Base-by-base conservation (phyloP, 2,888 invertebrate species). In the Malachius bipustulatus region DNA sequence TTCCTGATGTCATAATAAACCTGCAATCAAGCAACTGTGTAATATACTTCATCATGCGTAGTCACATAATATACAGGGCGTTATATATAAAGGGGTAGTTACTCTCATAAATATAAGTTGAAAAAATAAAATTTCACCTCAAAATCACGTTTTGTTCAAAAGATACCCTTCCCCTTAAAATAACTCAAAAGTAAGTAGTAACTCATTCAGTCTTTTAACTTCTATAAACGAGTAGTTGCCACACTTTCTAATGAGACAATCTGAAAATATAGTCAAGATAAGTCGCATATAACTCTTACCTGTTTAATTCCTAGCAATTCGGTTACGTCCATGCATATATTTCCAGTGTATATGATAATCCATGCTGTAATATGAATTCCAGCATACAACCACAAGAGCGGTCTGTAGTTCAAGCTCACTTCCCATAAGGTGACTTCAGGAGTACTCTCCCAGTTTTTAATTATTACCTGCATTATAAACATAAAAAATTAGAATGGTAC, bases 281-380 rank as follows among this genome's bases (percentile, higher is more conserved):
- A 33, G n/a, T n/a, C n/a, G n/a, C n/a, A n/a, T n/a, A n/a, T n/a
- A n/a, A n/a, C n/a, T n/a, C n/a, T n/a, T 47, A 65, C 65, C 55
- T 76, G 76, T 50, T 75, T 76, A 3, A 75, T 52, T 3, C 76
- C 76, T 14, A 70, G 47, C 3, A 76, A 52, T 49, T 76, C 75
- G 1, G 69, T 65, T 13, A 74, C 60, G 50, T 76, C 76, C 67
- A 75, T 70, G 48, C 73, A 70, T 29, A 75, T 57, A 44, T 70
- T 69, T 4, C 74, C 75, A 13, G 71, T 66, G 47, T 71, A 75
- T 39, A 76, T 70, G 3, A 73, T 51, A 14, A 62, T 51, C 76
- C 76, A 76, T 8, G 67, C 65, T 16, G 68, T 42, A 1, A 56
- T 46, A 48, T 76, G 76, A 10, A 67, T 47, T 4, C 60, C 45